Evolutionary conservation across 2,113 vertebrate genomes (phyloP).

Genomic region (Ochotona curzoniae): DNA sequence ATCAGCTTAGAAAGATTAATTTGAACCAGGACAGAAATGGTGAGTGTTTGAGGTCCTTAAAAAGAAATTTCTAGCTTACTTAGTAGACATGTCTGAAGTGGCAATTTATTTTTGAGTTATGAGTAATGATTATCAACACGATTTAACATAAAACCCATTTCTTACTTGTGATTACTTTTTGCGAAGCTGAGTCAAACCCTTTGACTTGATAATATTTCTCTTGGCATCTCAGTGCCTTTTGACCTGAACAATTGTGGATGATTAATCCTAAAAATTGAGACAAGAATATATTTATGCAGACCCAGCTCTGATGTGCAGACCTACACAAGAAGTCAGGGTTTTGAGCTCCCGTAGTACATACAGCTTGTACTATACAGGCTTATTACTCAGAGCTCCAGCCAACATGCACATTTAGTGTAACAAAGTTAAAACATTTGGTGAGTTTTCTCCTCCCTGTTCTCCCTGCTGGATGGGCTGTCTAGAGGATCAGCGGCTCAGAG

Average conservation of each 20-base stretch:
- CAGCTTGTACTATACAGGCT: not conserved
- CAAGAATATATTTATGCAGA: conserved; percentile 44
- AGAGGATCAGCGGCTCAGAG: conserved; percentile 31
- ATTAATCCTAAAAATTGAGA: conserved; percentile 60
- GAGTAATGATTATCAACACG: not conserved
- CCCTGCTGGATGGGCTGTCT: conserved; percentile 8
- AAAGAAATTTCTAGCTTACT: conserved; percentile 44
- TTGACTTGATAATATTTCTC: conserved; percentile 55
- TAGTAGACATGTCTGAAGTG: not conserved
- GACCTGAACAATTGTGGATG: not conserved
- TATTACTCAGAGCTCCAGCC: not conserved
- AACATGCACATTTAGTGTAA: conserved; percentile 22
- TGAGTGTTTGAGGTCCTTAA: not conserved
- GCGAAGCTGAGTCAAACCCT: conserved; percentile 28
- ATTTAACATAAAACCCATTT: not conserved
- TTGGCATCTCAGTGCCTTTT: conserved; percentile 54
- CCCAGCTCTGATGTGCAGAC: conserved; percentile 4
- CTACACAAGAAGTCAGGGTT: conserved; percentile 28
- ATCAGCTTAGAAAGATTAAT: conserved; percentile 6
- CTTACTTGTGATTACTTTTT: conserved; percentile 13
- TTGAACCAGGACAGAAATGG: not conserved
- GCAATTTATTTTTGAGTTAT: conserved; percentile 22
- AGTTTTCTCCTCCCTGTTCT: not conserved
- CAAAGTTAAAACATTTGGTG: conserved; percentile 50
- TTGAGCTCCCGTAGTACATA: not conserved